Evolutionary conservation across 2,888 invertebrate genomes (phyloP), one percentile per base, ranked within the genome.

Genomic region (Tholera decimalis): DNA sequence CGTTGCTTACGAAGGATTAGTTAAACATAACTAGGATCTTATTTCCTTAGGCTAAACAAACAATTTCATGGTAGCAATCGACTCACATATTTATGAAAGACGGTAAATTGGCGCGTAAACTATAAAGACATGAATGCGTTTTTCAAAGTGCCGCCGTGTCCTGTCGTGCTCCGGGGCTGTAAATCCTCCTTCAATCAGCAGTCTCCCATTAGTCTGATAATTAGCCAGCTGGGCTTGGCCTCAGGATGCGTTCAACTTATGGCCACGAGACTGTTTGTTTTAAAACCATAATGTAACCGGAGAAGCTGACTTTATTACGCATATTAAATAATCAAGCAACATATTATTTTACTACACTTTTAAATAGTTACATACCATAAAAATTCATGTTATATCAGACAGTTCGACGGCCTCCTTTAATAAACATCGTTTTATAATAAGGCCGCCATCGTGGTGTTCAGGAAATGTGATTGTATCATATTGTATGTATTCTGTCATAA

Each of bases 171-270:
- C 20, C 15, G 20, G 39, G 39, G 56, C 39, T 55, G 46, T 77
- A 77, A 78, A 72, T 77, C 56, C 26, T 37, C 11, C 24, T 20
- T 9, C 7, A 57, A 50, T 57, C 65, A 68, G 44, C 56, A 68
- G 57, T 68, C 53, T 62, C 51, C 67, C 54, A 68, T 80, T 64
- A 77, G 20, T 9, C 51, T 39, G 39, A 56, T 62, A 77, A 80
- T 77, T 77, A 78, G 62, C 68, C 61, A 44, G 53, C 59, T 62
- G 41, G 53, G 39, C 50, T 22, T 49, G 18, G 50, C 69, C 28
- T 33, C 57, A 46, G 30, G 50, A 59, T 24, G 44, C 22, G 24
- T n/a, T 44, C 22, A 63, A 63, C 55, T 41, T 74, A 63, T 47
- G 20, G 49, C 70, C 37, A 30, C 13, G 24, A 46, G 35, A 55